Conservation (phyloP, 2,113 vertebrate genomes). For the Ceyx margarethae region DNA sequence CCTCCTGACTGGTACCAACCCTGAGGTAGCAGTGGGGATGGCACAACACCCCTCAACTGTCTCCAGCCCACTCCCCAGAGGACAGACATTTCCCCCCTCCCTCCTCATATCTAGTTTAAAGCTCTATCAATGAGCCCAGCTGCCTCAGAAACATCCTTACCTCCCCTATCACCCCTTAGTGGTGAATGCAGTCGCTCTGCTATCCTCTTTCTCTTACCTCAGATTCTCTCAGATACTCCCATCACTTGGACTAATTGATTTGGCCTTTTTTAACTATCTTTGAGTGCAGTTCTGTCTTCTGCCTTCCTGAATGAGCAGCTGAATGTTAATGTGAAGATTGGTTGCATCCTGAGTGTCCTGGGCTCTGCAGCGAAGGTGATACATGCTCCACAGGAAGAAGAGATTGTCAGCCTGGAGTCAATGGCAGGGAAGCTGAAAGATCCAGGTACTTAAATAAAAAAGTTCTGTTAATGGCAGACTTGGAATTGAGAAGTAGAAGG, state of each 20-base stretch:
- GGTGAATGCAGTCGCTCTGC: neutral
- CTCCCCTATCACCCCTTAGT: neutral
- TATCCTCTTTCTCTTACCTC: neutral
- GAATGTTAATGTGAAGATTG: slow-evolving; percentile 82
- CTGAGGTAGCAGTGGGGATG: too few relatives aligned
- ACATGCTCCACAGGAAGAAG: slow-evolving; percentile 83
- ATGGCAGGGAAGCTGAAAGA: slow-evolving; percentile 86
- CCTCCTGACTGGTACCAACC: too few relatives aligned
- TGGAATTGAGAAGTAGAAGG: neutral
- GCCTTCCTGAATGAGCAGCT: slow-evolving; percentile 83
- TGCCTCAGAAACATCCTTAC: neutral
- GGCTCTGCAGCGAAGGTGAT: slow-evolving; percentile 86
- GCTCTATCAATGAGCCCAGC: neutral
- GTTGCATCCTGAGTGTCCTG: slow-evolving; percentile 81
- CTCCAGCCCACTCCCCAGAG: too few relatives aligned
- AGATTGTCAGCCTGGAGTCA: slow-evolving; percentile 76
- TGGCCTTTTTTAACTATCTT: neutral
- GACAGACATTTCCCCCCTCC: too few relatives aligned
- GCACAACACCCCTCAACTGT: too few relatives aligned
- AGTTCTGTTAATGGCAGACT: neutral
- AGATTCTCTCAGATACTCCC: neutral
- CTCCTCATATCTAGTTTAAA: too few relatives aligned
- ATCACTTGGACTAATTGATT: neutral
- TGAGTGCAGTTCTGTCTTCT: slow-evolving; percentile 83
- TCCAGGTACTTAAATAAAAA: slow-evolving; percentile 74